Percentiles rank a stretch among this genome's conserved stretches.
Evolutionary conservation across 2,797 vertebrate genomes (phyloP).

Genomic region (Sebastiscus albofasciatus): DNA sequence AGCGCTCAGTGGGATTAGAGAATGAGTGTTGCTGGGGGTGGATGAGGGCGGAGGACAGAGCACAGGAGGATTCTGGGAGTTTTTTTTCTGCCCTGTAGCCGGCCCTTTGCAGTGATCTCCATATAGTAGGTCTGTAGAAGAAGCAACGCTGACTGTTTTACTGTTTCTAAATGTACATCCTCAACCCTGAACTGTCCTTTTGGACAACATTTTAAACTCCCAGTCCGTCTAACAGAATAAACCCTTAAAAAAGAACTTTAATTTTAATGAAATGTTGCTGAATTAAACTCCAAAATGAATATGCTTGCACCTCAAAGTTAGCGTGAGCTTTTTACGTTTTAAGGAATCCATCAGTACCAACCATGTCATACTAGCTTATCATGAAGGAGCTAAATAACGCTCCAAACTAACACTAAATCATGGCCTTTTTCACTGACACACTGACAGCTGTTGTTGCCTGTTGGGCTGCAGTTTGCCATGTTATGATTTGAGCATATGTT

Average conservation of each 20-base stretch:
- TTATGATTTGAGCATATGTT: no score
- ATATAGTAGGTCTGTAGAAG: background rate
- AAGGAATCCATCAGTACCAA: no score
- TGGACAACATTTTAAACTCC: background rate
- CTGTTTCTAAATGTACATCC: background rate
- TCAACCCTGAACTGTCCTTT: background rate
- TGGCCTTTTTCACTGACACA: no score
- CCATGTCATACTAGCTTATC: no score
- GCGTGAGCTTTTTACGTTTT: background rate
- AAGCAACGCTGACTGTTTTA: background rate
- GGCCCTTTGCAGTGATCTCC: conserved; percentile 22
- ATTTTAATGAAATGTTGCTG: background rate
- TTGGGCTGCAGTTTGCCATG: no score
- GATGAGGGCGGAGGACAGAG: conserved; percentile 50
- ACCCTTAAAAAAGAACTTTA: background rate
- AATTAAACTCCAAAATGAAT: background rate
- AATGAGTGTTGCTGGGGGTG: conserved; percentile 79
- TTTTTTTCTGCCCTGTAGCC: conserved; percentile 39
- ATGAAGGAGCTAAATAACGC: no score
- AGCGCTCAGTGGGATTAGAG: conserved; percentile 93
- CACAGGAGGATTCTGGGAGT: conserved; percentile 74
- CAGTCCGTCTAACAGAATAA: no score
- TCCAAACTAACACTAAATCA: no score
- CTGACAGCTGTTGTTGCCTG: no score
- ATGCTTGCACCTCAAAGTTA: background rate